Conservation (phyloP, 2,888 invertebrate species). For the Cistogaster globosa region DNA sequence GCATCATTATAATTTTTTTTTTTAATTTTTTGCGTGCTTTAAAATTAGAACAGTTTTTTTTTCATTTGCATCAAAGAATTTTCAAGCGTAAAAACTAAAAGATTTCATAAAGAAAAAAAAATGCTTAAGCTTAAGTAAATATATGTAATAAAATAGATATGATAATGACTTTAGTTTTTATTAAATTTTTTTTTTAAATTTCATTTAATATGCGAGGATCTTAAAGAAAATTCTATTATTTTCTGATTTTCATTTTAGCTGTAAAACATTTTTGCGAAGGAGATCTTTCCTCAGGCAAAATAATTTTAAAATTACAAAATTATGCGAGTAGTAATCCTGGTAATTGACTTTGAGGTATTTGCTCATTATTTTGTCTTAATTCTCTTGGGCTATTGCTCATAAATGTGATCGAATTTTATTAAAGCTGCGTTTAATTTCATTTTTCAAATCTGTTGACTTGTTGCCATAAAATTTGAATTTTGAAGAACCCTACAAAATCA, state of each 20-base stretch:
- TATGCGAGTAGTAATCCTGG: no score
- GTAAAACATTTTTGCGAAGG: no score
- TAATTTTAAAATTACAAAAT: no score
- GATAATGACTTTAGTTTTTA: slow-evolving; percentile 11
- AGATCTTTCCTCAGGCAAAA: no score
- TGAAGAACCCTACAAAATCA: no score
- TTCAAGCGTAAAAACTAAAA: not conserved
- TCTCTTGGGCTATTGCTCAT: no score
- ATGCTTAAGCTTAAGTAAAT: not conserved
- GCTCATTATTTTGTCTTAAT: no score
- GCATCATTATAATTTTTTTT: not conserved
- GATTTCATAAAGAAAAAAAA: not conserved
- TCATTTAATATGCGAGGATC: slow-evolving; percentile 19
- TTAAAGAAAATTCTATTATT: not conserved
- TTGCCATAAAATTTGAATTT: no score
- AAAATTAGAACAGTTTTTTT: slow-evolving; percentile 51
- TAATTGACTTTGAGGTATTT: no score
- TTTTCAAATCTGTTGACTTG: no score
- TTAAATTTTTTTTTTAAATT: not conserved
- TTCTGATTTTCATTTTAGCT: not conserved
- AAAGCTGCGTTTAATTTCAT: no score
- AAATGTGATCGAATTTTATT: no score
- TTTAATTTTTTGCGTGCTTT: slow-evolving; percentile 1
- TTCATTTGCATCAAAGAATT: slow-evolving; percentile 3
- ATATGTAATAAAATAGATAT: slow-evolving; percentile 22